phyloP scores from a whole-genome alignment of 2,888 invertebrate genomes.

The Cephus pulcher region DNA sequence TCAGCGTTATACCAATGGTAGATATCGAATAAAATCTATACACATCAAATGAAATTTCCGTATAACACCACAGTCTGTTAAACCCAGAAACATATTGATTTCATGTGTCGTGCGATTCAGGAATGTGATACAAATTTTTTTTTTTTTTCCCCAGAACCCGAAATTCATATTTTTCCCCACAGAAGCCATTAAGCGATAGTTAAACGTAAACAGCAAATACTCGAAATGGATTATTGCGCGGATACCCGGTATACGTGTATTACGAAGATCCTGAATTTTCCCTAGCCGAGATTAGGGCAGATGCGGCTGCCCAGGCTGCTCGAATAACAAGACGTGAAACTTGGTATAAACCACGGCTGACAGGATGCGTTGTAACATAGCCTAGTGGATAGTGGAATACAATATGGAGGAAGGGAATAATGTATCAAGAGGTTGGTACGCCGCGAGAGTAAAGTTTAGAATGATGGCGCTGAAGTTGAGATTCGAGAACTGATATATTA shows the following conservation, averaged over 20 bases:
- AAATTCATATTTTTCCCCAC: too few species aligned
- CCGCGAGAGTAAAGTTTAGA: background rate
- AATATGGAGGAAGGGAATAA: background rate
- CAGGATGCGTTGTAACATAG: background rate
- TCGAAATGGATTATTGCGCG: background rate
- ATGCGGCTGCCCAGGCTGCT: background rate
- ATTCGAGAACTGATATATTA: background rate
- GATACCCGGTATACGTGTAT: background rate
- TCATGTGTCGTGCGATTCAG: too few species aligned
- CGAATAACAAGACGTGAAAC: background rate
- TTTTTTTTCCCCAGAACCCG: too few species aligned
- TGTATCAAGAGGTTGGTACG: background rate
- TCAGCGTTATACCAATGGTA: background rate
- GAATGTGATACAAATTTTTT: too few species aligned
- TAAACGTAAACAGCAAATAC: background rate
- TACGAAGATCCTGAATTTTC: background rate
- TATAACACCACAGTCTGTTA: too few species aligned
- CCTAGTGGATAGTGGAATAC: background rate
- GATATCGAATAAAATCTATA: background rate
- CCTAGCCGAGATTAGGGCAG: background rate
- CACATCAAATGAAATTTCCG: too few species aligned
- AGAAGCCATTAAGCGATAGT: background rate
- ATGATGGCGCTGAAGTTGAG: background rate
- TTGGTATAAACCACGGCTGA: background rate
- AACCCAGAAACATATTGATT: too few species aligned